Conservation (phyloP, 1,140 invertebrate species). For the Odontomachus brunneus region DNA sequence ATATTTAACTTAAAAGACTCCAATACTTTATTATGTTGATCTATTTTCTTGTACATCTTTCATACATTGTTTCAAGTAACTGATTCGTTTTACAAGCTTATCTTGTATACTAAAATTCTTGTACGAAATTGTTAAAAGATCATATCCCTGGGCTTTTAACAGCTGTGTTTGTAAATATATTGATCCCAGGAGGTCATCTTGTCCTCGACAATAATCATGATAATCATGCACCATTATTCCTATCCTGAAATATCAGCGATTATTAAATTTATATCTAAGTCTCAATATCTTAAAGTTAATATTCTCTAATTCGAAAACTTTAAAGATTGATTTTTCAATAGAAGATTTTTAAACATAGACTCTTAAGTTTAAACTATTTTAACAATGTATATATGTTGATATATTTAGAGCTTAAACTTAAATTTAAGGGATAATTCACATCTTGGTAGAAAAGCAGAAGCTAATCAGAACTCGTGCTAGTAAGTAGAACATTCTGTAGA, state of each 20-base stretch:
- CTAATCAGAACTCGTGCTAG: too few relatives aligned
- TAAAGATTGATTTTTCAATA: too few relatives aligned
- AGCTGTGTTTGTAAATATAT: slow-evolving; percentile 35
- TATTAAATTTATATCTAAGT: not conserved
- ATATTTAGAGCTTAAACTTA: too few relatives aligned
- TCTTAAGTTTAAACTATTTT: too few relatives aligned
- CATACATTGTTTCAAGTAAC: slow-evolving; percentile 30
- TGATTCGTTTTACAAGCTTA: not conserved
- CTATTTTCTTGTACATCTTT: slow-evolving; percentile 13
- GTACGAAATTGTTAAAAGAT: slow-evolving; percentile 32
- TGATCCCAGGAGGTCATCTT: slow-evolving; percentile 26
- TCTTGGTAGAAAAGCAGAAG: too few relatives aligned
- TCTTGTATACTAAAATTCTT: slow-evolving; percentile 39
- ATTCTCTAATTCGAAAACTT: too few relatives aligned
- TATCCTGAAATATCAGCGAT: slow-evolving; percentile 38
- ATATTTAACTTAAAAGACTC: slow-evolving; percentile 36
- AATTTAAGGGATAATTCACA: too few relatives aligned
- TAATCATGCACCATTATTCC: slow-evolving; percentile 40
- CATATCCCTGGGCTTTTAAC: slow-evolving; percentile 40
- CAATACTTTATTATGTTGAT: slow-evolving; percentile 21
- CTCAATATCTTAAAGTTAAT: slow-evolving; percentile 1
- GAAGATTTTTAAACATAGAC: too few relatives aligned
- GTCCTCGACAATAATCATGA: slow-evolving; percentile 40
- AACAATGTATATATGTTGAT: too few relatives aligned
- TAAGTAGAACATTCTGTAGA: too few relatives aligned